Evolutionary conservation across 2,113 vertebrate genomes (phyloP).

Genomic region (Seriola dumerili): DNA sequence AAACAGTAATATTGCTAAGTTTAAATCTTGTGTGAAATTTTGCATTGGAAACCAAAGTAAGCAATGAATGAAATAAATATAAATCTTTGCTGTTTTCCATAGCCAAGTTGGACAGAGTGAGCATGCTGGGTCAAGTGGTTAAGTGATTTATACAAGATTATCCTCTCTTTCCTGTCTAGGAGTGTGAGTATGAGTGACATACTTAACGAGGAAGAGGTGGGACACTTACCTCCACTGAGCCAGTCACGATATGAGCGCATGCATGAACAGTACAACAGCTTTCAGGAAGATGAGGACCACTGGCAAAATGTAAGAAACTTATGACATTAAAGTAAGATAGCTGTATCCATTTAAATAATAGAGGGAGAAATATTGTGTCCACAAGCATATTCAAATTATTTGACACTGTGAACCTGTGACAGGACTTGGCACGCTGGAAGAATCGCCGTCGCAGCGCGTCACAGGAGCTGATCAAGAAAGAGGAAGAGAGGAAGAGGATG

Average conservation of each 20-base stretch:
- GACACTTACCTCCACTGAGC: conserved; percentile 87
- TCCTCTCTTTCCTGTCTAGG: conserved; percentile 76
- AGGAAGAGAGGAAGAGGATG: conserved; percentile 97
- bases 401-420: conserved; percentile 8
- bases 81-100: conserved; percentile 3
- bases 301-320: conserved; percentile 94
- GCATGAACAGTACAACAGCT: conserved; percentile 89
- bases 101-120: not conserved
- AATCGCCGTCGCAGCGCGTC: conserved; percentile 94
- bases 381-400: not conserved
- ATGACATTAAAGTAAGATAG: not conserved
- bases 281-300: conserved; percentile 92
- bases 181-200: conserved; percentile 96
- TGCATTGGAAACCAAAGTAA: not conserved
- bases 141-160: not conserved
- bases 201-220: conserved; percentile 90
- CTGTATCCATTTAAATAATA: not conserved
- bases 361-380: not conserved
- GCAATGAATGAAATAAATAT: not conserved
- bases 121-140: not conserved
- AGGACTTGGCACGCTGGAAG: conserved; percentile 98
- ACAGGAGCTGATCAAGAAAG: conserved; percentile 96
- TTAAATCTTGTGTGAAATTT: not conserved
- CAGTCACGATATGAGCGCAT: conserved; percentile 92
- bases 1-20: not conserved